Evolutionary conservation across 2,888 invertebrate genomes (phyloP).

Genomic region (Mythimna lalbum): DNA sequence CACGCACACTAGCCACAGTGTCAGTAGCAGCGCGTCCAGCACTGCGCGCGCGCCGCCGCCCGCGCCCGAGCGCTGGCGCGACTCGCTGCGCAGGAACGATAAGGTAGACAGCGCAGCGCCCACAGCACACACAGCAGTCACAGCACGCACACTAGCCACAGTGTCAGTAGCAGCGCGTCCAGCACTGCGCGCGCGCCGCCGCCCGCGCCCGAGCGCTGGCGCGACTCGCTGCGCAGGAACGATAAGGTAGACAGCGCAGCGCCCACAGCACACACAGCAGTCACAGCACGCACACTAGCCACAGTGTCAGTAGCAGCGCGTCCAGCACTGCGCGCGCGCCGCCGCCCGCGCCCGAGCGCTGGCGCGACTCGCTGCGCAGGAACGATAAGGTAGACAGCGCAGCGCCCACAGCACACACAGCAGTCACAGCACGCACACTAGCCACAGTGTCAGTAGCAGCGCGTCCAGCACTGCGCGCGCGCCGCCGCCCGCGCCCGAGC

Average conservation of each 20-base stretch:
- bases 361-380: constrained; percentile 2
- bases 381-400: background rate
- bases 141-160: constrained; percentile 1
- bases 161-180: background rate
- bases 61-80: constrained; percentile 1
- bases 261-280: background rate
- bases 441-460: background rate
- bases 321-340: constrained; percentile 1
- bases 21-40: background rate
- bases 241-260: background rate
- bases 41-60: constrained; percentile 1
- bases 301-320: background rate
- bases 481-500: background rate
- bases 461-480: background rate
- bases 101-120: background rate
- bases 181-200: background rate
- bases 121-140: background rate
- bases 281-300: background rate
- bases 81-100: constrained; percentile 3
- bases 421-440: background rate
- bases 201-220: constrained; percentile 1
- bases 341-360: constrained; percentile 2
- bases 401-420: constrained; percentile 5
- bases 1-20: background rate
- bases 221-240: constrained; percentile 3